These are phyloP conservation scores for Miltochrista miniata DNA, from an alignment of 2,888 invertebrate species.

Conservation along the genomic window DNA sequence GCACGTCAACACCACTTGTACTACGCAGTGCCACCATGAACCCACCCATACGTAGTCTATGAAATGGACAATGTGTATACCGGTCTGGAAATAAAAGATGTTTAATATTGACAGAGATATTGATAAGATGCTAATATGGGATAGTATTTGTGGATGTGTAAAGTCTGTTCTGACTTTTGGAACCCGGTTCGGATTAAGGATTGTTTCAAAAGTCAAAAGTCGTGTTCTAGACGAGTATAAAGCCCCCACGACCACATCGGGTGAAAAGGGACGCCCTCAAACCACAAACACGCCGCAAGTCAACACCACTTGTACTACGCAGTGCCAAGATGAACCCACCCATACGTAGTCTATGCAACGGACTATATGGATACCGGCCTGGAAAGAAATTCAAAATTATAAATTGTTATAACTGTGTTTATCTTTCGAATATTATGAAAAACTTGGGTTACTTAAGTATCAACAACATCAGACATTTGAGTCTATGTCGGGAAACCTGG, in stretches of 20 bases:
- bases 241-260: constrained; percentile 86
- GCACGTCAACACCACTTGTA: constrained; percentile 89
- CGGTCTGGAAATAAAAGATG: constrained; percentile 82
- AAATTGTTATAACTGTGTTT: too few species aligned
- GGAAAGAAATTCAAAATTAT: neutral
- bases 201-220: too few species aligned
- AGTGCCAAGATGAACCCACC: constrained; percentile 94
- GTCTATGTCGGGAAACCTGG: too few species aligned
- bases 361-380: constrained; percentile 91
- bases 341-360: constrained; percentile 93
- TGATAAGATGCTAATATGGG: too few species aligned
- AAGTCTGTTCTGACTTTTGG: too few species aligned
- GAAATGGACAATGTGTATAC: constrained; percentile 92
- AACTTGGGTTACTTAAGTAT: too few species aligned
- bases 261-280: constrained; percentile 93
- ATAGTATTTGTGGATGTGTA: too few species aligned
- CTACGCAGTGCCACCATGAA: constrained; percentile 93
- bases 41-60: constrained; percentile 93
- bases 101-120: too few species aligned
- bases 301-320: constrained; percentile 89
- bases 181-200: too few species aligned
- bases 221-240: constrained; percentile 63
- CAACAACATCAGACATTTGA: too few species aligned
- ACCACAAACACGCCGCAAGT: constrained; percentile 93
- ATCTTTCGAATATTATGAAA: too few species aligned